Base-by-base conservation (phyloP, 2,888 invertebrate species). In the Dolomedes plantarius region DNA sequence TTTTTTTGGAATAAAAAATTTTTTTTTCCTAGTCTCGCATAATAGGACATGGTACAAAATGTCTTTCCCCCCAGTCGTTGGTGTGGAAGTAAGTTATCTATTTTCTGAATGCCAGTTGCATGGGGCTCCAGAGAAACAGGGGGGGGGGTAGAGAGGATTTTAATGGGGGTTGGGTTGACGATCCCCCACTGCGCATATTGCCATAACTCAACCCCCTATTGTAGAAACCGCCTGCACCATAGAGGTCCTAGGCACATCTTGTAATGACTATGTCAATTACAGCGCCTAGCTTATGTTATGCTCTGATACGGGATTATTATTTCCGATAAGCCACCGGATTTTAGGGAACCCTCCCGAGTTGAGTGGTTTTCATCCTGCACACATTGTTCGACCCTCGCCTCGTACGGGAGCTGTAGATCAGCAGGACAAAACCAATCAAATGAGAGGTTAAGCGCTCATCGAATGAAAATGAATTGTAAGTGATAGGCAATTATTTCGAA, bases 191-290 rank as follows among this genome's bases (percentile, higher is more conserved):
- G 83, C 68, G 77, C 83, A 78, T 85, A 77, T 83, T 85, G 77
- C 83, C 72, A 85, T 85, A 85, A 85, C 83, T 85, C 83, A 85
- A 62, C 65, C 83, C 76, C 31, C 83, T 73, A 77, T 85, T 77
- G 77, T 85, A 72, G 73, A 77, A 64, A 72, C 81, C 76, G 64
- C 65, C n/a, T 39, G 77, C 67, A n/a, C 73, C 39, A 27, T 39
- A 72, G 72, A 72, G 62, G 77, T 67, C 77, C 73, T 50, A 41
- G 77, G 67, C 77, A 73, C 67, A 76, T 85, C 85, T 74, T 79
- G 85, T 86, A 86, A 86, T 86, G 78, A 86, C 85, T 78, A 86
- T 86, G 85, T 86, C 85, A 86, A 79, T 86, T 86, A 79, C 85
- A 79, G 85, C 68, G 74, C 39, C 73, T 74, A 78, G 78, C 78